These are phyloP conservation scores for Ceyx melanurus DNA, from an alignment of 2,113 vertebrate species.

Conservation along the genomic window DNA sequence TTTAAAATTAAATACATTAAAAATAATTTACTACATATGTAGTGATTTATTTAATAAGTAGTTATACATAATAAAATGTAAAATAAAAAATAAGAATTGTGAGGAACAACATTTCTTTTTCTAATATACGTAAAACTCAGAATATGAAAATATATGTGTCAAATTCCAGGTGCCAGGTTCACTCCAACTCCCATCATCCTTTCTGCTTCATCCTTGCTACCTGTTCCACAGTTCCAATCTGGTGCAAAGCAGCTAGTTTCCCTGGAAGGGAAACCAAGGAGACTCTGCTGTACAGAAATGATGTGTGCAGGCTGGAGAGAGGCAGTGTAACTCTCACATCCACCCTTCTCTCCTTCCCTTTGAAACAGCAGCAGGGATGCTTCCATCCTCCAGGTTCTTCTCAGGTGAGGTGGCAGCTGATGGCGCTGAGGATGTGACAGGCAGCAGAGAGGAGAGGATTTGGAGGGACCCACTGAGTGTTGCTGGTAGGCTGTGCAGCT, in stretches of 20 bases:
- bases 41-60: neutral
- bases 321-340: neutral
- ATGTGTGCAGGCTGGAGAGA: neutral
- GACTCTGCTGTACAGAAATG: neutral
- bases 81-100: neutral
- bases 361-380: neutral
- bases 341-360: neutral
- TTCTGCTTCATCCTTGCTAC: neutral
- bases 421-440: rapidly evolving
- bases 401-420: neutral
- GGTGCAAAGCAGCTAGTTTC: neutral
- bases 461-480: neutral
- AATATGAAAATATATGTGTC: neutral
- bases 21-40: neutral
- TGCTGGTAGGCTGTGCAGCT: neutral
- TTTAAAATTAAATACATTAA: neutral
- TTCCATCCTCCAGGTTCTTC: neutral
- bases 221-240: neutral
- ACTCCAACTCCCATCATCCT: neutral
- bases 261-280: neutral
- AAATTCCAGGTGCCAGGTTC: neutral
- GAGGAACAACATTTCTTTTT: neutral
- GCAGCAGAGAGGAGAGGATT: neutral
- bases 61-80: neutral
- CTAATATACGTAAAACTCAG: neutral